Base-by-base conservation (phyloP, 2,113 vertebrate genomes). In the Micronycteris hirsuta region DNA sequence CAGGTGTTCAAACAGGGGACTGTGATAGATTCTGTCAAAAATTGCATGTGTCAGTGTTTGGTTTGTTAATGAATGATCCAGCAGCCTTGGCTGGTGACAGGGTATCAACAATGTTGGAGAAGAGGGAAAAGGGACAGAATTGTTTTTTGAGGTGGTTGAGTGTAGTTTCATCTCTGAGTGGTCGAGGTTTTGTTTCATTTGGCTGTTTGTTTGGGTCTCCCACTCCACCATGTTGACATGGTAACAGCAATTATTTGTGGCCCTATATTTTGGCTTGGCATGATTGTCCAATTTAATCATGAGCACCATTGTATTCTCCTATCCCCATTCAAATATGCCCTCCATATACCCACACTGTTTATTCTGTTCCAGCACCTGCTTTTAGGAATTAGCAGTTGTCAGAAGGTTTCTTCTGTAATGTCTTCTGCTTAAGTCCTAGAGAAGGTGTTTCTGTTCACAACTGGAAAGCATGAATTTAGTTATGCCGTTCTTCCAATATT, bases 91-190 rank as follows among this genome's bases (percentile, higher is more conserved):
- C 19, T 47, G 33, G 3, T 77, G 24, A 58, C 10, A 15, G 19
- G 2, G 9, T 20, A 5, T 22, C 31, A 17, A 5, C 13, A 65
- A n/a, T 1, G 20, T 24, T 38, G 24, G 13, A 4, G 5, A 17
- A 43, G 3, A 43, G 15, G 10, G 9, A 26, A 45, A 52, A 67
- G 26, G n/a, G 22, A 38, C 58, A 19, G 22, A 65, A 17, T 8
- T 65, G 13, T 13, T 65, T 58, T 54, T 54, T 65, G 45, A 43
- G 15, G 43, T 26, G 5, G 7, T 54, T 3, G 17, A 20, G 33
- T 22, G 11, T 20, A 19, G 47, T 15, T 22, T 71, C n/a, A 67
- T 9, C 19, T 67, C 38, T 61, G 8, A 38, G 14, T 22, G 43
- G 24, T 0, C n/a, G 31, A 83, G 43, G 3, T 58, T 43, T 71